Evolutionary conservation across 2,888 invertebrate genomes (phyloP).

Genomic region (Scelioninae gen. 1): DNA sequence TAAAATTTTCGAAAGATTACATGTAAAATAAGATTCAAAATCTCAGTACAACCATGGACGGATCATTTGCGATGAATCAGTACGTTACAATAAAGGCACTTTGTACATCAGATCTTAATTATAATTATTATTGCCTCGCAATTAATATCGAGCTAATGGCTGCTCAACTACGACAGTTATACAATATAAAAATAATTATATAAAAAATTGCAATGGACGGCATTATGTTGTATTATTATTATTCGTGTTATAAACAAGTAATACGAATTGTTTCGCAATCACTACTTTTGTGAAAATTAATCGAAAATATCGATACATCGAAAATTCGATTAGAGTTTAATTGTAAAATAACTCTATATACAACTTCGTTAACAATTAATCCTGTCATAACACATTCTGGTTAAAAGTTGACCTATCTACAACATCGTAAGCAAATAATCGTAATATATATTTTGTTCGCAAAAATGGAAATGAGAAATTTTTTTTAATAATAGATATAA

Average conservation of each 20-base stretch:
- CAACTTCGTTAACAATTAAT: conserved; percentile 32
- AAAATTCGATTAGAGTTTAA: conserved; percentile 4
- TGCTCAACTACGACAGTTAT: neutral
- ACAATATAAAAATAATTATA: conserved; percentile 1
- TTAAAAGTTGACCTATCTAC: conserved; percentile 42
- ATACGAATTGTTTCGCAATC: conserved; percentile 2
- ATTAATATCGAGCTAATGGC: conserved; percentile 10
- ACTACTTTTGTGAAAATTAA: neutral
- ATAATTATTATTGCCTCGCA: conserved; percentile 28
- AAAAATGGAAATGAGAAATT: neutral
- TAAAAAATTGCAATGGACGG: conserved; percentile 25
- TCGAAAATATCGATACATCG: conserved; percentile 1
- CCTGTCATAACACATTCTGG: conserved; percentile 28
- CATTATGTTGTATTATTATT: conserved; percentile 5
- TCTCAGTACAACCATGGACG: conserved; percentile 39
- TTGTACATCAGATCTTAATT: conserved; percentile 41
- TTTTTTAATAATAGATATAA: too few relatives aligned
- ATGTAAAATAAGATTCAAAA: neutral
- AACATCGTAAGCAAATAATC: conserved; percentile 28
- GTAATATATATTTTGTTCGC: conserved; percentile 10
- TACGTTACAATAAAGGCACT: conserved; percentile 49
- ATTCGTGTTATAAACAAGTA: neutral
- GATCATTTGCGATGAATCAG: conserved; percentile 40
- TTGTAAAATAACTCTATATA: conserved; percentile 42
- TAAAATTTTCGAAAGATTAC: neutral